Percentiles rank a stretch among this genome's conserved stretches.
Evolutionary conservation across 2,113 vertebrate genomes (phyloP).

Genomic region (Pomatorhinus ruficollis): DNA sequence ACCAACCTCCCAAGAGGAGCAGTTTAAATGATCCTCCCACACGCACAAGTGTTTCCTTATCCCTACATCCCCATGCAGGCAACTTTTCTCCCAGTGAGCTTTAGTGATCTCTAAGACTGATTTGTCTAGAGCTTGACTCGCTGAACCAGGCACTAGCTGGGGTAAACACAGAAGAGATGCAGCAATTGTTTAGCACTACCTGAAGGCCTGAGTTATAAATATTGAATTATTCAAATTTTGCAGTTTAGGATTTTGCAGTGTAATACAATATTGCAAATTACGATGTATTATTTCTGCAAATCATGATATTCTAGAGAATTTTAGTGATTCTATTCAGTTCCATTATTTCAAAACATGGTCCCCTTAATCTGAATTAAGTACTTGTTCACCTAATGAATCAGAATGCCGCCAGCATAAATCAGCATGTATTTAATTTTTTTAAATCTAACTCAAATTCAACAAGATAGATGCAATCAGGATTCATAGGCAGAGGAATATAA

Average conservation of each 20-base stretch:
- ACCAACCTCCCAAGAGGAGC: not conserved
- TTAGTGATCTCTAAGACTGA: not conserved
- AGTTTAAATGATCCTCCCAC: constrained; percentile 1
- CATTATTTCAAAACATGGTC: not conserved
- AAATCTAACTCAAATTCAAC: not conserved
- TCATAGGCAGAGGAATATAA: not conserved
- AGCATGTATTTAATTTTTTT: not conserved
- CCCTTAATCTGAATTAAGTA: not conserved
- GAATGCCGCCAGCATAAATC: not conserved
- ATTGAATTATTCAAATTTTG: not conserved
- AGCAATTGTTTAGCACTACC: not conserved
- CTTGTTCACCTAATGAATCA: not conserved
- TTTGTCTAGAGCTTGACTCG: not conserved
- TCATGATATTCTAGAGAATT: not conserved
- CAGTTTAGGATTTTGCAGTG: not conserved
- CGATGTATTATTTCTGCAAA: not conserved
- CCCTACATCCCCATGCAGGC: not conserved
- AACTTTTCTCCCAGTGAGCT: not conserved
- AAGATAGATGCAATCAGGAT: not conserved
- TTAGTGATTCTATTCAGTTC: not conserved
- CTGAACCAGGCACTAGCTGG: not conserved
- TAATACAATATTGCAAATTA: not conserved
- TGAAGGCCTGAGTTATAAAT: not conserved
- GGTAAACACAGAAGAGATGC: not conserved
- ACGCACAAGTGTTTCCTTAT: not conserved